A percentile compares a stretch with the other conserved stretches of the same genome.
Evolutionary conservation across 2,888 invertebrate species (phyloP).

Genomic region (Ecdyonurus torrentis): DNA sequence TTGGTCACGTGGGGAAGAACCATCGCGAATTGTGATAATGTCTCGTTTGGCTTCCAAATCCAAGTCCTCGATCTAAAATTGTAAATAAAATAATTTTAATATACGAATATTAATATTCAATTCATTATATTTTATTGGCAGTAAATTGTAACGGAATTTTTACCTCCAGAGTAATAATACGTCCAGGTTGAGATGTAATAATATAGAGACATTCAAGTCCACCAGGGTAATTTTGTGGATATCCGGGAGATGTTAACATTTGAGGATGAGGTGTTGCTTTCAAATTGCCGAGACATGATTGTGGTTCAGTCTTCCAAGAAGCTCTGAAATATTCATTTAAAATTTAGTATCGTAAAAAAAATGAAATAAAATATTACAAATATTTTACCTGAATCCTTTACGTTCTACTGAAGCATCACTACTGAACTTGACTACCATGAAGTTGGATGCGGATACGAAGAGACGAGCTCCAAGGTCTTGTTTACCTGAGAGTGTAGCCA

Average conservation of each 20-base stretch:
- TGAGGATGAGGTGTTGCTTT: slow-evolving; percentile 80
- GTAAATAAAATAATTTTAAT: neutral
- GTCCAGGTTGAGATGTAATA: slow-evolving; percentile 75
- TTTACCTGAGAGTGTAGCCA: slow-evolving; percentile 85
- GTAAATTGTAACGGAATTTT: slow-evolving; percentile 10
- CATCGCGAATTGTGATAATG: slow-evolving; percentile 79
- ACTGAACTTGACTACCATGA: slow-evolving; percentile 94
- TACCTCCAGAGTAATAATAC: slow-evolving; percentile 80
- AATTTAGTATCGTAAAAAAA: slow-evolving; percentile 1
- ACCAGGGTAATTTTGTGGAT: slow-evolving; percentile 84
- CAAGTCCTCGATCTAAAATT: slow-evolving; percentile 51
- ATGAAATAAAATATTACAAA: neutral
- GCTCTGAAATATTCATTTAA: slow-evolving; percentile 32
- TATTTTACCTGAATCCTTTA: slow-evolving; percentile 59
- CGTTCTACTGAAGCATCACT: slow-evolving; percentile 86
- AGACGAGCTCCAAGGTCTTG: slow-evolving; percentile 68
- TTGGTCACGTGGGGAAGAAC: slow-evolving; percentile 69
- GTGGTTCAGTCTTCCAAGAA: slow-evolving; percentile 89
- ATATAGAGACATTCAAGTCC: slow-evolving; percentile 92
- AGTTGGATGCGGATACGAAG: slow-evolving; percentile 89
- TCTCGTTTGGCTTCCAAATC: slow-evolving; percentile 71
- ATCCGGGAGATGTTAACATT: slow-evolving; percentile 76
- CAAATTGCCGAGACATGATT: slow-evolving; percentile 76
- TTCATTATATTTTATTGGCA: too few species aligned
- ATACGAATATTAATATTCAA: too few species aligned